Evolutionary conservation across 1,140 invertebrate genomes (phyloP).

Genomic region (Zaprionus africanus): DNA sequence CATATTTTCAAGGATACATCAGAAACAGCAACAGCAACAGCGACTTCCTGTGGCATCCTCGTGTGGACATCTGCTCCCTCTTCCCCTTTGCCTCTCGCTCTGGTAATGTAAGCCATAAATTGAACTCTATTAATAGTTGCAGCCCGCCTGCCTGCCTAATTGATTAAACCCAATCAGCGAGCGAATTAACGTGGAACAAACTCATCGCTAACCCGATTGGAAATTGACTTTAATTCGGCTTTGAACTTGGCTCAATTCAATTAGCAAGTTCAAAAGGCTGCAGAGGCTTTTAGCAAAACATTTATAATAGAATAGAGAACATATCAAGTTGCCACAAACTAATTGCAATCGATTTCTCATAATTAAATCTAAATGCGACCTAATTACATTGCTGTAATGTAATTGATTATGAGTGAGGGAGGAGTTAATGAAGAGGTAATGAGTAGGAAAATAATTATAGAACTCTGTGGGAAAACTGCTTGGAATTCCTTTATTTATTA

Average conservation of each 20-base stretch:
- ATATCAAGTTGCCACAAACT: no score
- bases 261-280: not conserved
- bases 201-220: slow-evolving; percentile 1
- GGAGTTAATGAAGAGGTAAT: no score
- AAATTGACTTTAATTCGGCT: slow-evolving; percentile 11
- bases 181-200: not conserved
- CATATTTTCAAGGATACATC: slow-evolving; percentile 35
- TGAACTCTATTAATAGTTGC: slow-evolving; percentile 35
- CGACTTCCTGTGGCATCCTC: slow-evolving; percentile 10
- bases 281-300: not conserved
- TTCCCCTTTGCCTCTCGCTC: no score
- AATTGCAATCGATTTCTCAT: not conserved
- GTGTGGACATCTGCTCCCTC: not conserved
- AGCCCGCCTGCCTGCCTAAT: slow-evolving; percentile 9
- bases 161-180: slow-evolving; percentile 29
- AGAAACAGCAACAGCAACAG: not conserved
- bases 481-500: no score
- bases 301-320: not conserved
- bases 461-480: no score
- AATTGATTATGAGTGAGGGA: no score
- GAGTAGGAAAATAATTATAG: no score
- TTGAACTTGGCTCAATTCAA: not conserved
- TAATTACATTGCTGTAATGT: not conserved
- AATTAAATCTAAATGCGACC: not conserved
- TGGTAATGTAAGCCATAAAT: slow-evolving; percentile 14